These are phyloP conservation scores for Caerostris darwini DNA, from an alignment of 1,140 invertebrate species.

Conservation along the genomic window DNA sequence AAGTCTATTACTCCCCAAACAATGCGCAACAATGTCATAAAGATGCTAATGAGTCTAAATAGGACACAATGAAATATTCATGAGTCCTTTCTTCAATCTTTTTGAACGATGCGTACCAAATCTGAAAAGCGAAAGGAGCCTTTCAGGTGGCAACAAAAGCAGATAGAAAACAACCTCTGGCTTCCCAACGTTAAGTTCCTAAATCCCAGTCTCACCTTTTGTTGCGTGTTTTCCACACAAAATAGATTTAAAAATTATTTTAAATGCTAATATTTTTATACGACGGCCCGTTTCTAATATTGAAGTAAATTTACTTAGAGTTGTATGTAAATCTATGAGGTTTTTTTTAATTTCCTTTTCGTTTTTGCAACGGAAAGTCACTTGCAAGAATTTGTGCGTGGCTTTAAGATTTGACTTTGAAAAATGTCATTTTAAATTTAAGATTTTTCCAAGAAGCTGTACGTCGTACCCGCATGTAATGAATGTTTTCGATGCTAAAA, in stretches of 20 bases:
- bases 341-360: not conserved
- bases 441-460: no score
- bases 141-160: not conserved
- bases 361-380: not conserved
- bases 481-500: no score
- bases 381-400: not conserved
- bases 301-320: not conserved
- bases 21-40: constrained; percentile 55
- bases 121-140: not conserved
- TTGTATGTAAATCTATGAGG: not conserved
- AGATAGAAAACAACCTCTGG: not conserved
- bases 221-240: not conserved
- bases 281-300: not conserved
- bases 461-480: no score
- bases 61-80: constrained; percentile 51
- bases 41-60: constrained; percentile 71
- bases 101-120: not conserved
- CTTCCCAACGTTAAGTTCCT: not conserved
- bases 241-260: constrained; percentile 37
- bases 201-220: constrained; percentile 8
- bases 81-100: not conserved
- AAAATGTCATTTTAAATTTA: not conserved
- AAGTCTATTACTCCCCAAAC: constrained; percentile 39
- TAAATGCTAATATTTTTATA: not conserved
- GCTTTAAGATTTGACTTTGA: not conserved